These are phyloP conservation scores for Agriopis leucophaearia DNA, from an alignment of 2,888 invertebrate species.

Conservation along the genomic window DNA sequence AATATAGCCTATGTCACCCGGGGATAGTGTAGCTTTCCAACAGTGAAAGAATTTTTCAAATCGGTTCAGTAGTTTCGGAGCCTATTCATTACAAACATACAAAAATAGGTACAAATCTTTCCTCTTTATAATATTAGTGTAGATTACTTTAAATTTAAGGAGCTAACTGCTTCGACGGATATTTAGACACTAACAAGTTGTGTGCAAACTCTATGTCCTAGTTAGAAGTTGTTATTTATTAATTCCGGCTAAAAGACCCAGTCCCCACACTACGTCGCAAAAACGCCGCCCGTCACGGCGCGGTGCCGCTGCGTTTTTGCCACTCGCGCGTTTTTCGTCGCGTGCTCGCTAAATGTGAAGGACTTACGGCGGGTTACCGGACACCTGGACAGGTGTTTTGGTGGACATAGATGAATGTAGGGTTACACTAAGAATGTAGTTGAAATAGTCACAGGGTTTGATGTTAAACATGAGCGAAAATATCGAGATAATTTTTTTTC, in stretches of 20 bases:
- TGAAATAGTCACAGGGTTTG: too few relatives aligned
- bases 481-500: too few relatives aligned
- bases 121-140: too few relatives aligned
- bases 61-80: too few relatives aligned
- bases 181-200: neutral
- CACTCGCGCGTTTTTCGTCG: slow-evolving; percentile 42
- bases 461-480: too few relatives aligned
- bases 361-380: slow-evolving; percentile 37
- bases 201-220: neutral
- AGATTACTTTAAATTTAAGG: too few relatives aligned
- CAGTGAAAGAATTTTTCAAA: too few relatives aligned
- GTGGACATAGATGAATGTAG: neutral
- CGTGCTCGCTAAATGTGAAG: slow-evolving; percentile 46
- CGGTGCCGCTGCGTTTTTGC: slow-evolving; percentile 44
- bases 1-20: too few relatives aligned
- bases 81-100: too few relatives aligned
- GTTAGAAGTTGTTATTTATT: neutral
- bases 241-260: slow-evolving; percentile 10
- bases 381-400: slow-evolving; percentile 33
- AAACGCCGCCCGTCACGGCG: slow-evolving; percentile 41
- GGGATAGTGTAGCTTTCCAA: too few relatives aligned
- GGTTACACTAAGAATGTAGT: neutral
- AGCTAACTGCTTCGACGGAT: too few relatives aligned
- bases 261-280: slow-evolving; percentile 22
- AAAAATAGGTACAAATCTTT: too few relatives aligned